These are phyloP conservation scores for Caenorhabditis latens DNA, from an alignment of 1,140 invertebrate genomes.

Conservation along the genomic window DNA sequence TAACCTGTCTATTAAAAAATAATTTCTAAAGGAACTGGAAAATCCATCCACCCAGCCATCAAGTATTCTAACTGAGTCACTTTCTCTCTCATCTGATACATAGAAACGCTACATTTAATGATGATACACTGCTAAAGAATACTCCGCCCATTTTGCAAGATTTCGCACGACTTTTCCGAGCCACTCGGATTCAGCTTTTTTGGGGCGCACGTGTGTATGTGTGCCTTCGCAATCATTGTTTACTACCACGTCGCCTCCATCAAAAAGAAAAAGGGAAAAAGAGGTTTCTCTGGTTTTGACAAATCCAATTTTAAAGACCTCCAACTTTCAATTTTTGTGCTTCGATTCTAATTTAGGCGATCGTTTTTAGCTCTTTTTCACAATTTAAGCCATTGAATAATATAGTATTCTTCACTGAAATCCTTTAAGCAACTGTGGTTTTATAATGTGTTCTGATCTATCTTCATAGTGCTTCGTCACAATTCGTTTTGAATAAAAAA, in stretches of 20 bases:
- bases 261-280: neutral
- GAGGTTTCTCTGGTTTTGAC: neutral
- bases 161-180: neutral
- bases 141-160: neutral
- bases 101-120: constrained; percentile 18
- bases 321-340: neutral
- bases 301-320: neutral
- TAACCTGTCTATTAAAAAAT: neutral
- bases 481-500: neutral
- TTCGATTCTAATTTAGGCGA: no score
- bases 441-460: neutral
- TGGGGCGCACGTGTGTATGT: neutral
- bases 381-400: no score
- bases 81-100: neutral
- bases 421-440: neutral
- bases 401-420: no score
- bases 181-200: neutral
- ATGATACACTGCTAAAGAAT: neutral
- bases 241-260: neutral
- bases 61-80: neutral
- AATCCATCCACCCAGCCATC: no score
- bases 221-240: constrained; percentile 5
- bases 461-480: neutral
- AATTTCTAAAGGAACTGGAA: neutral
- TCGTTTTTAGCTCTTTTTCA: no score